phyloP scores from a whole-genome alignment of 2,888 invertebrate genomes.

The Ptychoptera albimana region DNA sequence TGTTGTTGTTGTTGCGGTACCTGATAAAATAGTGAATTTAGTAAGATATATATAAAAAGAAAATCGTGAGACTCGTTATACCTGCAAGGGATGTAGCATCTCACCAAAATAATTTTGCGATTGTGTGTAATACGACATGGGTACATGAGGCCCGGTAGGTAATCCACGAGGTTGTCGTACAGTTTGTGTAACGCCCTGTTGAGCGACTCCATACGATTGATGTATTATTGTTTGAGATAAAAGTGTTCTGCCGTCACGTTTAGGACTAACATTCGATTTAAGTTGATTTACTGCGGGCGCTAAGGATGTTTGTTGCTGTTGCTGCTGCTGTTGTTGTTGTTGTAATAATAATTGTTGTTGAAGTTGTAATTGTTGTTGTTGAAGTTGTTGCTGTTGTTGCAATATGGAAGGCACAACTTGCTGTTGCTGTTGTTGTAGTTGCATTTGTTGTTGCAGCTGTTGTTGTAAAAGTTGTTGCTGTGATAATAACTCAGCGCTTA shows the following conservation, averaged over 20 bases:
- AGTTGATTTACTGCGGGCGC: neutral
- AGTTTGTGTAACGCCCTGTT: neutral
- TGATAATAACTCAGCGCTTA: constrained; percentile 26
- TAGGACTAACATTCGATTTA: constrained; percentile 10
- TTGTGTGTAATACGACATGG: constrained; percentile 23
- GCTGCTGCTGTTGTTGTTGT: constrained; percentile 13
- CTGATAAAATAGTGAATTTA: constrained; percentile 29
- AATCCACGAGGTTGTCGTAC: neutral
- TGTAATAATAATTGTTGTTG: constrained; percentile 23
- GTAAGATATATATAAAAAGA: neutral
- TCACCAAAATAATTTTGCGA: constrained; percentile 24
- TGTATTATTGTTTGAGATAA: constrained; percentile 26
- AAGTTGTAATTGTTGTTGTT: constrained; percentile 14
- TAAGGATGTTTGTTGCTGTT: constrained; percentile 6
- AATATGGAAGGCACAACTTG: constrained; percentile 12
- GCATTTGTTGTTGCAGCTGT: constrained; percentile 7
- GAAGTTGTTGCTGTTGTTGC: constrained; percentile 15
- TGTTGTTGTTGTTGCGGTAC: constrained; percentile 37
- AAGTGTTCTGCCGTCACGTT: constrained; percentile 9
- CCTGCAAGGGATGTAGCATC: constrained; percentile 28
- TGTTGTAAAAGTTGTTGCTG: constrained; percentile 13
- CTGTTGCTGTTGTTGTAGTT: constrained; percentile 4
- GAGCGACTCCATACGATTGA: constrained; percentile 24
- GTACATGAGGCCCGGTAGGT: constrained; percentile 17
- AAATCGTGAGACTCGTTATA: constrained; percentile 10